A percentile compares a stretch with the other conserved stretches of the same genome.
Conservation (phyloP, 2,888 invertebrate genomes). For the Cataglyphis rosenhaueri region DNA sequence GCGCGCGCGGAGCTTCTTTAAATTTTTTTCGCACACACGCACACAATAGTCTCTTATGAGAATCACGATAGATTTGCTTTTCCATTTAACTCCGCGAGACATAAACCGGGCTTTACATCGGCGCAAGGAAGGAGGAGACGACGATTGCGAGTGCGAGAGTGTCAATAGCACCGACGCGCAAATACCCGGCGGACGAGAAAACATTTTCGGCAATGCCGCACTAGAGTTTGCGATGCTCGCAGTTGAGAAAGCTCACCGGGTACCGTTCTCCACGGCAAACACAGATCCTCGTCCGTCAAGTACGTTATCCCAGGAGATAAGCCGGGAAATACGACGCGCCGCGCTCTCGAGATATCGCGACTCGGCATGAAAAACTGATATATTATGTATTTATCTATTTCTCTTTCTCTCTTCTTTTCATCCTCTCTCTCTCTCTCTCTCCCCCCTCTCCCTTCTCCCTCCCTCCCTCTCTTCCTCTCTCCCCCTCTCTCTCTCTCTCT, state of each 20-base stretch:
- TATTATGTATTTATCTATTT: conserved; percentile 58
- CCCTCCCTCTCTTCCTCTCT: not conserved
- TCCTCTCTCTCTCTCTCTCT: not conserved
- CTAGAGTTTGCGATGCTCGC: not conserved
- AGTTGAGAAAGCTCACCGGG: conserved; percentile 22
- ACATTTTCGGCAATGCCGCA: conserved; percentile 43
- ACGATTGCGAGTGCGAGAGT: conserved; percentile 37
- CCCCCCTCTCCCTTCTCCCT: not conserved
- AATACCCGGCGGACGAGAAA: conserved; percentile 42
- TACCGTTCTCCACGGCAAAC: conserved; percentile 59
- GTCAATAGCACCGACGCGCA: conserved; percentile 49
- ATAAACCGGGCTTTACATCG: conserved; percentile 24
- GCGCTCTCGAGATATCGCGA: conserved; percentile 24
- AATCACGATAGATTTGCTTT: conserved; percentile 50
- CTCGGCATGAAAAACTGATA: conserved; percentile 42
- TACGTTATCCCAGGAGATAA: conserved; percentile 59
- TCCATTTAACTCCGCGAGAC: conserved; percentile 47
- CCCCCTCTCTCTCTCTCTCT: conserved; percentile 3
- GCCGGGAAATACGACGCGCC: conserved; percentile 60
- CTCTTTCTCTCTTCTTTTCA: conserved; percentile 7
- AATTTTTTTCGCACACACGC: conserved; percentile 18
- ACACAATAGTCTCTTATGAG: conserved; percentile 41
- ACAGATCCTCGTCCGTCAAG: conserved; percentile 60
- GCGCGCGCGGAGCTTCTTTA: conserved; percentile 13
- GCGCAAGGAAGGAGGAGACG: conserved; percentile 2